phyloP scores from a whole-genome alignment of 2,888 invertebrate genomes.

The Macrosiphum euphorbiae region DNA sequence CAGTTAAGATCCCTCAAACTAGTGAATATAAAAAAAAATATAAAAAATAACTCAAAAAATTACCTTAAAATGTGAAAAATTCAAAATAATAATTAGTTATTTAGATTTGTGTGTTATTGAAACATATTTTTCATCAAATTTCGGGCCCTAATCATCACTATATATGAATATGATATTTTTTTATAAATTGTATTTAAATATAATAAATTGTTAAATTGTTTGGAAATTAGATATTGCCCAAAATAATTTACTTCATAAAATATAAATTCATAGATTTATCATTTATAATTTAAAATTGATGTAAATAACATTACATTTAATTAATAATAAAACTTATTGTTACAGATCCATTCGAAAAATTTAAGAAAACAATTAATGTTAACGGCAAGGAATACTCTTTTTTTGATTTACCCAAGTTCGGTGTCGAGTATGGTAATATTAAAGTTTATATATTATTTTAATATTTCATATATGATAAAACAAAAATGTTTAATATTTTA shows the following conservation, averaged over 20 bases:
- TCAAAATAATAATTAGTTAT: background rate
- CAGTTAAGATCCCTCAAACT: too few species aligned
- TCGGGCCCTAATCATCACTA: background rate
- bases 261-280: background rate
- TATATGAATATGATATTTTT: too few species aligned
- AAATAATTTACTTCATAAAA: background rate
- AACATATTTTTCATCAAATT: background rate
- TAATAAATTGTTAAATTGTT: too few species aligned
- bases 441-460: background rate
- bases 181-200: too few species aligned
- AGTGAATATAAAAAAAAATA: background rate
- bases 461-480: background rate
- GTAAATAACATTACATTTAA: background rate
- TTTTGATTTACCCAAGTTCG: slow-evolving; percentile 82
- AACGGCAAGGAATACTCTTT: slow-evolving; percentile 80
- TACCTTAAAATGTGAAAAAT: background rate
- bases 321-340: slow-evolving; percentile 6
- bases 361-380: slow-evolving; percentile 76
- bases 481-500: slow-evolving; percentile 70
- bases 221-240: background rate
- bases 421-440: slow-evolving; percentile 83
- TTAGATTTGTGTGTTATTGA: background rate
- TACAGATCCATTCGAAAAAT: slow-evolving; percentile 78
- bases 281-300: background rate
- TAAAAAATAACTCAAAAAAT: background rate